Base-by-base conservation (phyloP, 2,888 invertebrate genomes). In the Pollenia angustigena region DNA sequence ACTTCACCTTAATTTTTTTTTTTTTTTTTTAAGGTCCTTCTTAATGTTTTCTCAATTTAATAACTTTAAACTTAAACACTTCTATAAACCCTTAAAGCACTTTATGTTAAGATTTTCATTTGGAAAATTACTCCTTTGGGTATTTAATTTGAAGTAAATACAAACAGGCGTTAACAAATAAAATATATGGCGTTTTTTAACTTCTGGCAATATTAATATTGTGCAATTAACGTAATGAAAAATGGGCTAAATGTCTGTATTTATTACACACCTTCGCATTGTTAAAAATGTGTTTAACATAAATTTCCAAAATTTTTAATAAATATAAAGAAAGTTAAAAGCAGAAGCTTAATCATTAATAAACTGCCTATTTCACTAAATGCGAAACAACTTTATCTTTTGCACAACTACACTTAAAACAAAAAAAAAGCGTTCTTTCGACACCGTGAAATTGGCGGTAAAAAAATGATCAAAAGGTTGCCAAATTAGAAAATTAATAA, bases 101-200 rank as follows among this genome's bases (percentile, higher is more conserved):
- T 48, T 58, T 12, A 60, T n/a, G 32, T 18, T 44, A 72, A 12
- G 32, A 14, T 42, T 56, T 52, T 54, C 10, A 7, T 42, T 66
- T 46, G 12, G 23, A 66, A 66, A 62, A 75, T 60, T n/a, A 62
- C 40, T 75, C 50, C 74, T 18, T 75, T 50, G 74, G 40, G 62
- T 56, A 50, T 75, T 75, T 75, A 23, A 23, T 32, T 54, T 16
- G 9, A 16, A 8, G 16, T 16, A 18, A 8, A 54, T 18, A 18
- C 18, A 54, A 54, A 18, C 54, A 2, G 56, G 32, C 12, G 23
- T 32, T 58, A 58, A 32, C 32, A 58, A 10, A 14, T 23, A 58
- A 58, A 58, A 58, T 23, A 14, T 23, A 58, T 32, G 12, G 7
- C 7, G 12, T 58, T 58, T 58, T 58, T 58, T 58, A 14, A 58